Conservation (phyloP, 2,888 invertebrate species). For the Lissonota sp. region DNA sequence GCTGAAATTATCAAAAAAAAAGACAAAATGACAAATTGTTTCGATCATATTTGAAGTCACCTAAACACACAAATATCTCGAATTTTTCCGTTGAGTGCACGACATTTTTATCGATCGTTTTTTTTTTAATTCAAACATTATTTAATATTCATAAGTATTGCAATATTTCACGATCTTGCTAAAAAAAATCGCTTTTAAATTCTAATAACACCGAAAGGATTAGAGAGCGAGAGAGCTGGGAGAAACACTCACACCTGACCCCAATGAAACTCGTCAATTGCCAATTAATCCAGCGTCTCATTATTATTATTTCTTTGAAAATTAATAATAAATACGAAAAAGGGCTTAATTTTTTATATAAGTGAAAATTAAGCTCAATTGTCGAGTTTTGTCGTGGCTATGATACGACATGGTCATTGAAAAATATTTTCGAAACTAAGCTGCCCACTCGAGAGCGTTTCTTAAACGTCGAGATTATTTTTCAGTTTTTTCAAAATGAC, state of each 20-base stretch:
- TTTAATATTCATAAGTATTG: neutral
- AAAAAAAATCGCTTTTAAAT: constrained; percentile 55
- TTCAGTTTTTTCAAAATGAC: constrained; percentile 27
- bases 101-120: constrained; percentile 43
- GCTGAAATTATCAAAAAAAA: constrained; percentile 85
- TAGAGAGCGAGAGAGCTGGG: constrained; percentile 74
- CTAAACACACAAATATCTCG: neutral
- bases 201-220: constrained; percentile 79
- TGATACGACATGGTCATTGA: constrained; percentile 80
- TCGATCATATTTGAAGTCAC: neutral
- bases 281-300: constrained; percentile 73
- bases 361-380: neutral
- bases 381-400: constrained; percentile 39
- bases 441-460: constrained; percentile 80
- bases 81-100: neutral
- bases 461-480: constrained; percentile 6
- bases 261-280: constrained; percentile 83
- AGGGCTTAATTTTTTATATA: constrained; percentile 23
- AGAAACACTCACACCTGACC: constrained; percentile 83
- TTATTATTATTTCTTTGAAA: constrained; percentile 30
- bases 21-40: constrained; percentile 5
- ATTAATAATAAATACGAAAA: neutral
- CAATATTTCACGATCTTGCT: constrained; percentile 28
- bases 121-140: neutral
- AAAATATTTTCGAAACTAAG: constrained; percentile 78